Base-by-base conservation (phyloP, 2,888 invertebrate genomes). In the Myopa tessellatipennis region DNA sequence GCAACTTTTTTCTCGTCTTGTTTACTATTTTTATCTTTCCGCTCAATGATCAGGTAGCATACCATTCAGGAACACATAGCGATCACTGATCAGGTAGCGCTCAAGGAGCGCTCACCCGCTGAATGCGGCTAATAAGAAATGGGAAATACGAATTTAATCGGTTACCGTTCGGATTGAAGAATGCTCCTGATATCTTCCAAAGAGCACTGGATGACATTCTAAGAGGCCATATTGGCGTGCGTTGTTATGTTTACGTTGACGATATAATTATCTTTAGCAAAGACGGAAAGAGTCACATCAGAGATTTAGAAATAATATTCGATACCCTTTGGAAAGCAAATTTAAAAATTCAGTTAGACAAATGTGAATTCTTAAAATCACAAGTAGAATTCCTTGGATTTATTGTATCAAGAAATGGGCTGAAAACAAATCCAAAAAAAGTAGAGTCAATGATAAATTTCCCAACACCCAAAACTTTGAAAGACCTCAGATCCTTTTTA, bases 191-290 rank as follows among this genome's bases (percentile, higher is more conserved):
- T 0, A 75, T 78, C 10, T 78, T 78, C 40, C 74, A 78, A 34
- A 61, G 78, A n/a, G 65, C 78, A 2, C 65, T 78, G 5, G 78
- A 78, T 26, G 74, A 78, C 18, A 75, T 78, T n/a, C 45, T 78
- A 26, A 40, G 78, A 18, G 26, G 74, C 1, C 70, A 74, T 63
- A 77, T 77, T 16, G 70, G 77, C 14, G n/a, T 16, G n/a, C 69
- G 10, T 16, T 77, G 77, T 26, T 74, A 70, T 18, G 74, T 77
- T 6, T 74, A 77, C 40, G 74, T 77, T 14, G 52, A 77, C n/a
- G 74, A 77, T 16, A 74, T 77, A 63, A 67, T 76, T 6, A 71
- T 71, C 34, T 71, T 71, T 5, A 60, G 71, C 10, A 58, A 71
- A 58, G 38, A 34, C 4, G 36, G 58, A 38, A 36, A 5, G 0